Evolutionary conservation across 2,888 invertebrate species (phyloP).

Genomic region (Drosophila peninsularis): DNA sequence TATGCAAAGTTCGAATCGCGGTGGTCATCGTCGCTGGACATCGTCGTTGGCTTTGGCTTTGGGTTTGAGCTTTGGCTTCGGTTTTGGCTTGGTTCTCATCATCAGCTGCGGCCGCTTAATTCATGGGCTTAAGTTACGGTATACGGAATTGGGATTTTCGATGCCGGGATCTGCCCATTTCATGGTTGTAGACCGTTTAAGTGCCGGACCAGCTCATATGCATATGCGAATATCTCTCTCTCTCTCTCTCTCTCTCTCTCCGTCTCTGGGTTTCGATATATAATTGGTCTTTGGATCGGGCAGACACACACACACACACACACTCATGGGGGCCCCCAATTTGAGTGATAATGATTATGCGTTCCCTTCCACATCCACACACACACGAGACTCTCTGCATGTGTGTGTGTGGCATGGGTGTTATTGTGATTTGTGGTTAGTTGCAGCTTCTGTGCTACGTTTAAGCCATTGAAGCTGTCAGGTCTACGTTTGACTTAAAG

Average conservation of each 20-base stretch:
- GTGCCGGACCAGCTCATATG: conserved; percentile 54
- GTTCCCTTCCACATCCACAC: conserved; percentile 39
- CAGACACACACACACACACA: conserved; percentile 34
- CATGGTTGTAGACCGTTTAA: conserved; percentile 71
- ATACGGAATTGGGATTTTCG: conserved; percentile 61
- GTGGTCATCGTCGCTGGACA: conserved; percentile 38
- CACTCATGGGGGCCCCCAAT: conserved; percentile 67
- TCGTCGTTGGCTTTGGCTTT: conserved; percentile 8
- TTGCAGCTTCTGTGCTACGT: conserved; percentile 78
- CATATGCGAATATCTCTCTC: conserved; percentile 45
- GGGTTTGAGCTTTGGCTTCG: background rate
- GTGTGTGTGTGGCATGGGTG: conserved; percentile 49
- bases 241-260: conserved; percentile 8
- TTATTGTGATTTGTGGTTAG: conserved; percentile 76
- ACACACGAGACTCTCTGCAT: background rate
- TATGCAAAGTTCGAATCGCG: conserved; percentile 41
- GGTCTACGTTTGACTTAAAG: conserved; percentile 76
- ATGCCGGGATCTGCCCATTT: conserved; percentile 51
- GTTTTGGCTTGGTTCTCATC: conserved; percentile 45
- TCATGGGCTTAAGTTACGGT: conserved; percentile 66
- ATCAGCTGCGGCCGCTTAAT: conserved; percentile 51
- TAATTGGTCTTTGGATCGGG: conserved; percentile 51
- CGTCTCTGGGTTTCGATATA: conserved; percentile 52
- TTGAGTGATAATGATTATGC: conserved; percentile 77
- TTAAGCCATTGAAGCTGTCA: conserved; percentile 72